These are phyloP conservation scores for Scaptomyza parva DNA, from an alignment of 2,888 invertebrate genomes.

Conservation along the genomic window DNA sequence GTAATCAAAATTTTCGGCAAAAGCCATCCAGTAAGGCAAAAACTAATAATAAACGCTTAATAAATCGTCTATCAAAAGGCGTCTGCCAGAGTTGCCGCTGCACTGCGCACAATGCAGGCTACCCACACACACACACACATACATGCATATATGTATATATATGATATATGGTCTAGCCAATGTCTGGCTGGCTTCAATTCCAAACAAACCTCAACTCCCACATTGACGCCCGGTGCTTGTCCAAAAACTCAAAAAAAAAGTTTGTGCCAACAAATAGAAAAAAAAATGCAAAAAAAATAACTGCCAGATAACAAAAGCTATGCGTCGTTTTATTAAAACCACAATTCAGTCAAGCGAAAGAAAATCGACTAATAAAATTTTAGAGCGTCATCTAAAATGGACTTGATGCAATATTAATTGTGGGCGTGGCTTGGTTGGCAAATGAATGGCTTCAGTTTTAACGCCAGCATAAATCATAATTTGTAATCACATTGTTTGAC, in stretches of 20 bases:
- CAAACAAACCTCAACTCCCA: constrained; percentile 33
- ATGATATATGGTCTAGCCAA: constrained; percentile 72
- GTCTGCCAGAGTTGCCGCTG: constrained; percentile 37
- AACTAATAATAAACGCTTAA: constrained; percentile 79
- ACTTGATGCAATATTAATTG: constrained; percentile 41
- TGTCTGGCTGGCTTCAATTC: constrained; percentile 52
- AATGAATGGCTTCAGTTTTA: constrained; percentile 30
- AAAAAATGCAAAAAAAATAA: neutral
- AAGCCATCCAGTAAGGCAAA: constrained; percentile 64
- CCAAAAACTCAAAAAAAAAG: constrained; percentile 49
- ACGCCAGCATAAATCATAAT: constrained; percentile 61
- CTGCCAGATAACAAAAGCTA: constrained; percentile 34
- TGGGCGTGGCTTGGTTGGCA: constrained; percentile 14
- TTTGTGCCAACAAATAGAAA: constrained; percentile 38
- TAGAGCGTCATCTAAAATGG: constrained; percentile 31
- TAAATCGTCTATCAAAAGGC: constrained; percentile 75
- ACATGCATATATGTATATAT: constrained; percentile 34
- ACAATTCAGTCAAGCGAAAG: constrained; percentile 45
- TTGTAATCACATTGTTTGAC: constrained; percentile 61
- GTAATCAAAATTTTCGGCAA: constrained; percentile 71
- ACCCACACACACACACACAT: neutral
- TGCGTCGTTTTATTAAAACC: constrained; percentile 56
- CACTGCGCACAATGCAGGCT: constrained; percentile 41
- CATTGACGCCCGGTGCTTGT: constrained; percentile 30
- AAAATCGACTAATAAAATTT: constrained; percentile 49